Evolutionary conservation across 2,888 invertebrate genomes (phyloP).

Genomic region (Oeneis ivallda): DNA sequence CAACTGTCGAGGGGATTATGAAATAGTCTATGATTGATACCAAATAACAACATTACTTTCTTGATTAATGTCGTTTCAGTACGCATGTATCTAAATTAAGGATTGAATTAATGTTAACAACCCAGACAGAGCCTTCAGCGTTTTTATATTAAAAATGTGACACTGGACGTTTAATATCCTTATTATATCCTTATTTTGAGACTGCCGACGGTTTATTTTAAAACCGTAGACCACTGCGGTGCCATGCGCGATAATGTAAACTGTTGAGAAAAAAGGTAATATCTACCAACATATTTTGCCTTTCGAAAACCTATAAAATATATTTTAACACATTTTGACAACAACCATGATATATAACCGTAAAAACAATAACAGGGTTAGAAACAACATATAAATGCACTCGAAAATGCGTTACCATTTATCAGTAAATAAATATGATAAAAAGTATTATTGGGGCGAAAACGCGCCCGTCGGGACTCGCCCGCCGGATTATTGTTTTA

Average conservation of each 20-base stretch:
- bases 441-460: constrained; percentile 77
- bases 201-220: too few species aligned
- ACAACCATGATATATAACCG: constrained; percentile 12
- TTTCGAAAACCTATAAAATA: constrained; percentile 1
- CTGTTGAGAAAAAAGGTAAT: neutral
- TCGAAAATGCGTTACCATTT: constrained; percentile 67
- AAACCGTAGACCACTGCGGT: too few species aligned
- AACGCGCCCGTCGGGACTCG: constrained; percentile 69
- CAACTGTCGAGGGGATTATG: constrained; percentile 45
- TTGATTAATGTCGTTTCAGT: constrained; percentile 14
- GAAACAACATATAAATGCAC: constrained; percentile 73
- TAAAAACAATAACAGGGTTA: constrained; percentile 41
- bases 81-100: neutral
- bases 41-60: constrained; percentile 38
- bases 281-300: neutral
- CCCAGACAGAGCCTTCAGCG: too few species aligned
- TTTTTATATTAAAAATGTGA: too few species aligned
- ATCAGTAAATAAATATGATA: constrained; percentile 81
- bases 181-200: too few species aligned
- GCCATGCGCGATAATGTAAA: too few species aligned
- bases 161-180: too few species aligned
- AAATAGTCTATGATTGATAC: constrained; percentile 40
- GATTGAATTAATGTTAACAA: too few species aligned
- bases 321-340: constrained; percentile 2
- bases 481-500: constrained; percentile 71